Conservation (phyloP, 2,797 vertebrate species). For the Lepus townsendii region DNA sequence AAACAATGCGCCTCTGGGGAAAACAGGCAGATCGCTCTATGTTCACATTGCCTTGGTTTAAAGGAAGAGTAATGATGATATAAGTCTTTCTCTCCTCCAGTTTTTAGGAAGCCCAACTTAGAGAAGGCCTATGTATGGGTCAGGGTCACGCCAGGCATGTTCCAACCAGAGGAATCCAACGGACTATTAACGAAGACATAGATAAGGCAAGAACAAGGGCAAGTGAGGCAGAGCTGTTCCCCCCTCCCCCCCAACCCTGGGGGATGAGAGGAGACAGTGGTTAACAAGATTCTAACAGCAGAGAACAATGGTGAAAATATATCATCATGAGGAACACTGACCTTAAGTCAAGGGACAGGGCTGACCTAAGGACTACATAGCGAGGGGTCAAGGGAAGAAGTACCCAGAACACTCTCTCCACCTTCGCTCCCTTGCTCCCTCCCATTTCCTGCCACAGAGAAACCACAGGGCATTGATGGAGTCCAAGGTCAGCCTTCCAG, state of each 20-base stretch:
- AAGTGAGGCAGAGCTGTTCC: neutral
- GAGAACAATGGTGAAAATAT: neutral
- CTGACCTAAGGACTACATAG: neutral
- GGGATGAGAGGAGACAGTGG: too few species aligned
- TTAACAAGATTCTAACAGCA: neutral
- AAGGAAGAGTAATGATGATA: neutral
- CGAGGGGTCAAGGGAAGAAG: neutral
- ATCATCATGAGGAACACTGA: neutral
- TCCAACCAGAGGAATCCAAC: neutral
- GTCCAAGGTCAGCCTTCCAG: neutral
- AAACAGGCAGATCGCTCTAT: neutral
- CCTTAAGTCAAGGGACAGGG: neutral
- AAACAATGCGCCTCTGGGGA: neutral
- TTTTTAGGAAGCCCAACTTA: slow-evolving; percentile 24
- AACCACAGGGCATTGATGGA: neutral
- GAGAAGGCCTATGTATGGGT: neutral
- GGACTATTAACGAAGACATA: neutral
- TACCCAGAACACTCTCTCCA: neutral
- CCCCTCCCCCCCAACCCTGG: too few species aligned
- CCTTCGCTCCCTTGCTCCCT: neutral
- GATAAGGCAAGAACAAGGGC: neutral
- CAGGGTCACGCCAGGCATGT: neutral
- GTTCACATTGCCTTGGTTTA: neutral
- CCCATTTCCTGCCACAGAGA: neutral
- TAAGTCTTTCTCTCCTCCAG: neutral